Evolutionary conservation across 2,113 vertebrate genomes (phyloP).

Genomic region (Hyperoodon ampullatus): DNA sequence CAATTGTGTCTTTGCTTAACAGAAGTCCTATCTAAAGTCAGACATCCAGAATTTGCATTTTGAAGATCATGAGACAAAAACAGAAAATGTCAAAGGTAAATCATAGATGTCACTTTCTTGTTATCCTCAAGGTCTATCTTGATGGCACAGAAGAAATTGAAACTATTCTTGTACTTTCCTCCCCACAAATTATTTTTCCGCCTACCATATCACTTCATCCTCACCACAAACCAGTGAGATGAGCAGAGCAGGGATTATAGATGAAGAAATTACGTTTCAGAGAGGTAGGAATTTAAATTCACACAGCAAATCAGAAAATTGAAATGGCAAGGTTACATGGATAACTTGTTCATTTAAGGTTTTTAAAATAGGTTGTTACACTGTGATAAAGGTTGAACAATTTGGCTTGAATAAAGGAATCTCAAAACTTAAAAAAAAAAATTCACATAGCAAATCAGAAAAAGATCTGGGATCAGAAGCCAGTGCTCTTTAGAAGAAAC

Average conservation of each 20-base stretch:
- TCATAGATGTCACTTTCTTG: not conserved
- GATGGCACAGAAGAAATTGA: not conserved
- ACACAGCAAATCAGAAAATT: not conserved
- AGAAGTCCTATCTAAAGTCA: not conserved
- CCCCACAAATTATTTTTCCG: not conserved
- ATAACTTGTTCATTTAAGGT: constrained; percentile 64
- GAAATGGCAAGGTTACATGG: constrained; percentile 69
- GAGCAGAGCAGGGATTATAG: not conserved
- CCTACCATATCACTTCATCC: not conserved
- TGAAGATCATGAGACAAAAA: not conserved
- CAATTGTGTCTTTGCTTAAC: constrained; percentile 13
- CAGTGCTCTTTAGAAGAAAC: not conserved
- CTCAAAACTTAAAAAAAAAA: constrained; percentile 27
- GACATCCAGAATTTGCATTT: not conserved
- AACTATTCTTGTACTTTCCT: not conserved
- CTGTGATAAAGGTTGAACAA: constrained; percentile 65
- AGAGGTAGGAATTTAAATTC: not conserved
- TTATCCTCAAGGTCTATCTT: not conserved
- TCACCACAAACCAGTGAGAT: not conserved
- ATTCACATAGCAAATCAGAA: not conserved
- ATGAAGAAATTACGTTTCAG: not conserved
- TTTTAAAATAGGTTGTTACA: constrained; percentile 45
- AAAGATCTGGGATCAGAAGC: not conserved
- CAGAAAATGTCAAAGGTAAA: not conserved
- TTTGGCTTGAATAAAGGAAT: constrained; percentile 45